A percentile compares a stretch with the other conserved stretches of the same genome.
Conservation (phyloP, 1,140 invertebrate genomes). For the Eumeta japonica region DNA sequence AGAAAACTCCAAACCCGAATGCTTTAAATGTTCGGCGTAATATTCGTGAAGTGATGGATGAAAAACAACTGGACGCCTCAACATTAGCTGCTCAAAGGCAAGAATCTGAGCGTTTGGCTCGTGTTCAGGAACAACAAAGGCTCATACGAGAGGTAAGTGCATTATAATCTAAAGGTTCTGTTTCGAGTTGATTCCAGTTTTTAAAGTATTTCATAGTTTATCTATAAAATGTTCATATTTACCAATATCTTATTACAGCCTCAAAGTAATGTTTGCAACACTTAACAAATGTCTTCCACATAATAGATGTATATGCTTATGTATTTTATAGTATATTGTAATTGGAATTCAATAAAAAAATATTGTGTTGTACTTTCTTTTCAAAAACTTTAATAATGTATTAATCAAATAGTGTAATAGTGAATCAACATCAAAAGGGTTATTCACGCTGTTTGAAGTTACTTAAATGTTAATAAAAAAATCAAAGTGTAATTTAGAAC, state of each 20-base stretch:
- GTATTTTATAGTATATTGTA: too few relatives aligned
- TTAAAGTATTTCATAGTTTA: too few relatives aligned
- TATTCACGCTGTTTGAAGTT: too few relatives aligned
- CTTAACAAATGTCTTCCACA: neutral
- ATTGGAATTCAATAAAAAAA: conserved; percentile 3
- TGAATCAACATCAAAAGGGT: too few relatives aligned
- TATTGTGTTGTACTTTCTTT: conserved; percentile 7
- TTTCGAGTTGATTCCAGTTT: neutral
- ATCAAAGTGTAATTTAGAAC: too few relatives aligned
- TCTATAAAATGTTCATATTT: conserved; percentile 23
- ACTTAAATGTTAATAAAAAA: too few relatives aligned
- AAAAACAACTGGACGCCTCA: conserved; percentile 86
- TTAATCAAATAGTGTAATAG: too few relatives aligned
- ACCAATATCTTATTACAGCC: conserved; percentile 17
- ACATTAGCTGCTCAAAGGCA: conserved; percentile 90
- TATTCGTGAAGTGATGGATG: conserved; percentile 89
- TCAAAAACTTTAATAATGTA: too few relatives aligned
- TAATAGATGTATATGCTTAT: too few relatives aligned
- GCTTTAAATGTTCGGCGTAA: conserved; percentile 74
- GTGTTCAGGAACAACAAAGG: conserved; percentile 82
- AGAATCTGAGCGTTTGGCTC: conserved; percentile 81
- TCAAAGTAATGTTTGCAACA: neutral
- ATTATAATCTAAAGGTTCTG: neutral
- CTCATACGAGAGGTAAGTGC: conserved; percentile 68
- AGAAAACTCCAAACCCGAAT: too few relatives aligned